Base-by-base conservation (phyloP, 2,113 vertebrate species). In the Corythoichthys haematopterus region DNA sequence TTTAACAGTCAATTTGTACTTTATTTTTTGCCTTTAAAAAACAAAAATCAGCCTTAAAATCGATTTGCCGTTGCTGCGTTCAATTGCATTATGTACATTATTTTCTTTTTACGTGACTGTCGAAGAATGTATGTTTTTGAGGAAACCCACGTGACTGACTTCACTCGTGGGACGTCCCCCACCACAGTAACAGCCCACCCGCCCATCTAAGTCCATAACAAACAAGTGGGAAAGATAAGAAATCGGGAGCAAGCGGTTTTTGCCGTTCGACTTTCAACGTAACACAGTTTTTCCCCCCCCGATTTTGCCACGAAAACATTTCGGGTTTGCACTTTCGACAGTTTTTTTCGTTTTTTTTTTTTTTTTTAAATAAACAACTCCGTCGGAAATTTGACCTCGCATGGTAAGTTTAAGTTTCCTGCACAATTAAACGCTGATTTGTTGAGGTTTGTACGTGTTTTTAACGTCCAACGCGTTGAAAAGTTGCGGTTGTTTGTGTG, bases 121-220 rank as follows among this genome's bases (percentile, higher is more conserved):
- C 16, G 37, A 61, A 69, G 69, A 52, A 36, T 12, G 69, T 66
- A 61, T 85, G 85, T 81, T 85, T 79, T 83, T 82, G 76, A 65
- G 51, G 51, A 2, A 11, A 59, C 75, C 40, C 87, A 86, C 82
- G 87, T 91, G 88, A 86, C 69, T 47, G 55, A 5, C n/a, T 55
- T 36, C 28, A 15, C 37, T 28, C 4, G 60, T 76, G 45, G 82
- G 78, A 78, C 79, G 66, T 64, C 76, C 60, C 43, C 12, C 11
- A 33, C 12, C 59, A 45, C 4, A 28, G 16, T 1, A 16, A 43
- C 9, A 61, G 16, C n/a, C n/a, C 38, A 77, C 51, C 45, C 57
- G 3, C 16, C 51, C 65, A 56, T 72, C 63, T 66, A 14, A 48
- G 71, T 68, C 43, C 80, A 77, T 71, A 72, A 85, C 87, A 86